A percentile compares a stretch with the other conserved stretches of the same genome.
Conservation (phyloP, 2,888 invertebrate genomes). For the Brenthis daphne region DNA sequence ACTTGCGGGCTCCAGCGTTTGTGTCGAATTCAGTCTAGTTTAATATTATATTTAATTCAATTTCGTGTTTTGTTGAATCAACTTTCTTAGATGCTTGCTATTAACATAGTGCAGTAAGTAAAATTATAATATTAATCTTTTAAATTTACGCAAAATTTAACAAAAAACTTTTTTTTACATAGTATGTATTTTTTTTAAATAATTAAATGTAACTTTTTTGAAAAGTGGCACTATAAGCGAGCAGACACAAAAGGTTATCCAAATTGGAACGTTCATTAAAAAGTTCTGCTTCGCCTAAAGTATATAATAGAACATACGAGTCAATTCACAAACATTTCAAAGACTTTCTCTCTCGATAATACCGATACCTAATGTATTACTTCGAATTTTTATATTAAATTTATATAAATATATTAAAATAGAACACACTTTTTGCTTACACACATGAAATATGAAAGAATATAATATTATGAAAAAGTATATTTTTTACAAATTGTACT, state of each 20-base stretch:
- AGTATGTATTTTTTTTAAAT: constrained; percentile 24
- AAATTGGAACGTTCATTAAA: constrained; percentile 41
- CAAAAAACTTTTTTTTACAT: no score
- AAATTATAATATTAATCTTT: no score
- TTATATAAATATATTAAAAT: background rate
- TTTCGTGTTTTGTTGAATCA: background rate
- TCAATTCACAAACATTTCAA: constrained; percentile 26
- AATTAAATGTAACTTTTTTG: constrained; percentile 36
- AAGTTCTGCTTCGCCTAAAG: constrained; percentile 39
- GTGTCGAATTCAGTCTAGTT: constrained; percentile 3
- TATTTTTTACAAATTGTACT: no score
- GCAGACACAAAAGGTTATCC: constrained; percentile 40
- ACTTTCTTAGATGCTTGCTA: no score
- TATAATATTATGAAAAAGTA: no score
- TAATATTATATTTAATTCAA: background rate
- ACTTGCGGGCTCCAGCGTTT: constrained; percentile 11
- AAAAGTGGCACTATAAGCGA: constrained; percentile 33
- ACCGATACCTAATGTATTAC: background rate
- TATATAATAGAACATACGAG: constrained; percentile 35
- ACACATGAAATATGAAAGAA: no score
- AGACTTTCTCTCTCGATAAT: constrained; percentile 14
- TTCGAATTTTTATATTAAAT: background rate
- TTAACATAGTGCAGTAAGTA: no score
- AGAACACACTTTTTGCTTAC: background rate
- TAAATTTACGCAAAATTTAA: no score